A percentile compares a stretch with the other conserved stretches of the same genome.
Evolutionary conservation across 2,888 invertebrate species (phyloP).

Genomic region (Lymantria dispar): DNA sequence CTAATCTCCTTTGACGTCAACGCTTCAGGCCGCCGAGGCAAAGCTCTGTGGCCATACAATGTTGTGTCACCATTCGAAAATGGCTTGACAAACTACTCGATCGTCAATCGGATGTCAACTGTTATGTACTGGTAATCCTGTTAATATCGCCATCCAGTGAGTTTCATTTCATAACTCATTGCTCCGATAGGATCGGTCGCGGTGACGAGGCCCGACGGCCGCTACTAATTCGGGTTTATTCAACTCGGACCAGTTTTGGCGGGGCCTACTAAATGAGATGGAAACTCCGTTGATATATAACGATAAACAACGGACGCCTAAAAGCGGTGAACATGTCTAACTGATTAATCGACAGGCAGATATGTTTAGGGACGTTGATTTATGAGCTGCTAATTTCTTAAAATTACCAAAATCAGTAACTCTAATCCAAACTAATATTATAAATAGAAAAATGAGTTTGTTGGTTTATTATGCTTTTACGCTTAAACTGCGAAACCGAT

Average conservation of each 20-base stretch:
- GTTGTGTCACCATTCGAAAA: conserved; percentile 28
- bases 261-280: conserved; percentile 56
- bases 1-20: conserved; percentile 74
- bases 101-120: conserved; percentile 12
- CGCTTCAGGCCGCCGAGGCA: conserved; percentile 37
- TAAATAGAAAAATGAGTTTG: too few relatives aligned
- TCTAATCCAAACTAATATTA: too few relatives aligned
- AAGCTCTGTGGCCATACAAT: conserved; percentile 46
- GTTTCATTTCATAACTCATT: conserved; percentile 63
- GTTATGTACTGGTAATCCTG: conserved; percentile 23
- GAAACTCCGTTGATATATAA: conserved; percentile 59
- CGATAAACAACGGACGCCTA: conserved; percentile 40
- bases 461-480: too few relatives aligned
- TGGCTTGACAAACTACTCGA: conserved; percentile 35
- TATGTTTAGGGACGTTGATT: conserved; percentile 18
- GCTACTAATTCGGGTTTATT: conserved; percentile 46
- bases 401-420: neutral
- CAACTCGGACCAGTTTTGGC: conserved; percentile 31
- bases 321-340: conserved; percentile 18
- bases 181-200: conserved; percentile 52
- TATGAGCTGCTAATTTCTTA: conserved; percentile 9
- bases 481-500: too few relatives aligned
- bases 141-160: conserved; percentile 41
- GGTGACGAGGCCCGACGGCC: conserved; percentile 40
- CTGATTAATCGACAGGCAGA: conserved; percentile 16